A percentile compares a stretch with the other conserved stretches of the same genome.
These are phyloP conservation scores for Bombycilla garrulus DNA, from an alignment of 2,113 vertebrate genomes.

Conservation along the genomic window DNA sequence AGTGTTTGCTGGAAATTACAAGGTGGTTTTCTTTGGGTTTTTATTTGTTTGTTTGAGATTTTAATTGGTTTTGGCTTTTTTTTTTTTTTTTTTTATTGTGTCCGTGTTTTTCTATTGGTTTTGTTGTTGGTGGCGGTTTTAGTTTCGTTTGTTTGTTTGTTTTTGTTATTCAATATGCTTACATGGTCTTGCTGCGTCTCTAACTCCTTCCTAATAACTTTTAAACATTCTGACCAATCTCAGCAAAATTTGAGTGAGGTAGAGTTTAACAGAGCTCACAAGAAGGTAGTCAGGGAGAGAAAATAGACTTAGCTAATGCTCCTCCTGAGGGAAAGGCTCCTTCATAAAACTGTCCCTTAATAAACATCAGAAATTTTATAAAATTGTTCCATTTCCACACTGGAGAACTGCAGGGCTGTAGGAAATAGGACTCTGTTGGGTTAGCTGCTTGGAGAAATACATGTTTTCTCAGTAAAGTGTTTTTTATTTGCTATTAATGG, in stretches of 20 bases:
- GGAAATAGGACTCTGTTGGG: background rate
- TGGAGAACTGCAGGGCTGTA: background rate
- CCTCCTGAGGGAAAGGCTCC: background rate
- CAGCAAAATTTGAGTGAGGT: background rate
- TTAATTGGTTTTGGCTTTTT: background rate
- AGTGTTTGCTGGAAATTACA: background rate
- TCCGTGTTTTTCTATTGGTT: background rate
- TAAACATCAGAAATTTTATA: background rate
- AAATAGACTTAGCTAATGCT: background rate
- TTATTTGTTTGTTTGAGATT: background rate
- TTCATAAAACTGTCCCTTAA: background rate
- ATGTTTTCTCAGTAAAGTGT: background rate
- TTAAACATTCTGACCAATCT: background rate
- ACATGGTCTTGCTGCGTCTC: background rate
- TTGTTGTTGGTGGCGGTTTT: background rate
- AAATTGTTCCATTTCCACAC: background rate
- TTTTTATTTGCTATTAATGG: background rate
- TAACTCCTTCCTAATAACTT: background rate
- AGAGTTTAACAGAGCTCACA: background rate
- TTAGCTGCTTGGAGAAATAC: conserved; percentile 25
- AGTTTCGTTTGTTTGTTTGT: background rate
- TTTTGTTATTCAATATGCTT: background rate
- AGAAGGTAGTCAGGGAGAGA: background rate
- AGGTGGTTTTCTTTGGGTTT: background rate
- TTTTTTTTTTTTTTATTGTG: too few relatives aligned